phyloP scores from a whole-genome alignment of 2,113 vertebrate genomes.

The Engraulis encrasicolus region DNA sequence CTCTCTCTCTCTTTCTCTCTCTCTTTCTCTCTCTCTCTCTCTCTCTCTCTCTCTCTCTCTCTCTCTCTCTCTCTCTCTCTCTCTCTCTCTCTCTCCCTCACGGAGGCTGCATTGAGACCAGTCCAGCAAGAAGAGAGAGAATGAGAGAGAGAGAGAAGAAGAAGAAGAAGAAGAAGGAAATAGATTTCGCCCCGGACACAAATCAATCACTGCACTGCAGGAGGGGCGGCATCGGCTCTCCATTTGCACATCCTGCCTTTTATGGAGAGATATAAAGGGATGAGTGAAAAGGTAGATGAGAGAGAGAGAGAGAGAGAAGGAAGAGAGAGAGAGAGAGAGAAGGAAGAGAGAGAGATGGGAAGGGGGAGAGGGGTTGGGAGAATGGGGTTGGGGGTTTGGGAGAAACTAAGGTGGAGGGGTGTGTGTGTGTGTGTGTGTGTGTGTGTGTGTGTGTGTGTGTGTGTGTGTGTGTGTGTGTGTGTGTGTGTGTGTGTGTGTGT shows the following conservation, averaged over 20 bases:
- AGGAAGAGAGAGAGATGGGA: not conserved
- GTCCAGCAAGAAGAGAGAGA: not conserved
- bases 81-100: too few relatives aligned
- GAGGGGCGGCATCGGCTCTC: not conserved
- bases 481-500: not conserved
- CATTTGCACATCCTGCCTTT: conserved; percentile 35
- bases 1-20: too few relatives aligned
- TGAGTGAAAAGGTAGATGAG: not conserved
- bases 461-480: conserved; percentile 14
- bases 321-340: conserved; percentile 33
- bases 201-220: conserved; percentile 33
- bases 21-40: too few relatives aligned
- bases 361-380: not conserved
- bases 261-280: conserved; percentile 30
- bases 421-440: too few relatives aligned
- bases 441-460: not conserved
- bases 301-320: not conserved
- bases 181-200: conserved; percentile 18
- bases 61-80: too few relatives aligned
- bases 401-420: not conserved
- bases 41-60: too few relatives aligned
- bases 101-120: not conserved
- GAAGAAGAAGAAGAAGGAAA: not conserved
- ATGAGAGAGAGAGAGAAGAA: not conserved
- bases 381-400: not conserved